Percentiles rank a stretch among this genome's conserved stretches.
Evolutionary conservation across 2,113 vertebrate species (phyloP).

Genomic region (Nothocercus nigrocapillus): DNA sequence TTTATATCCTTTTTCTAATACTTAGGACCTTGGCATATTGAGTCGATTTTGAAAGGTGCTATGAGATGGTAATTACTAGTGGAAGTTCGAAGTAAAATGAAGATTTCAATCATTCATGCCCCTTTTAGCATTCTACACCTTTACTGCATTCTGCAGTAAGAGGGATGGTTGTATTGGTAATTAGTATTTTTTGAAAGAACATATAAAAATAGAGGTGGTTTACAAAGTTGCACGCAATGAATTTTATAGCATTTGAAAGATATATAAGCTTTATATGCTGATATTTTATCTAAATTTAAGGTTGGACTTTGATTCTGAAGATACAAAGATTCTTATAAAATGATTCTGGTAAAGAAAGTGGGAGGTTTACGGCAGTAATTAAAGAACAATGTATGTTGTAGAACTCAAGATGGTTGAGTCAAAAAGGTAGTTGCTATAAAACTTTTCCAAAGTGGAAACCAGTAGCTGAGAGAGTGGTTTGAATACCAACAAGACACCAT

Average conservation of each 20-base stretch:
- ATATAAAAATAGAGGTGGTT: neutral
- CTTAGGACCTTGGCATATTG: neutral
- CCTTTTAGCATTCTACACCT: too few species aligned
- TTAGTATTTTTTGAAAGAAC: neutral
- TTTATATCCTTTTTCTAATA: neutral
- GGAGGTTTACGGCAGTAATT: neutral
- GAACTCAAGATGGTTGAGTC: neutral
- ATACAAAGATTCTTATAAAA: neutral
- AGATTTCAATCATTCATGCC: neutral
- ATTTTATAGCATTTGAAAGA: neutral
- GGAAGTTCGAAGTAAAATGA: slow-evolving; percentile 37
- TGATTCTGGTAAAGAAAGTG: neutral
- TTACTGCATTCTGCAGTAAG: neutral
- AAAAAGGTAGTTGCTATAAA: neutral
- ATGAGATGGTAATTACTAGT: slow-evolving; percentile 28
- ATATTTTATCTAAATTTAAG: neutral
- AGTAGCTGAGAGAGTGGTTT: neutral
- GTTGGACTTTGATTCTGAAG: neutral
- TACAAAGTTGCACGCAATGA: neutral
- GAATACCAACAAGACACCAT: fast-evolving
- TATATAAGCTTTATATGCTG: neutral
- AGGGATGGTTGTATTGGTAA: neutral
- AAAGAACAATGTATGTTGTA: neutral
- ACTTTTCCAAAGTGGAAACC: neutral
- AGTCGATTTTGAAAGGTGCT: slow-evolving; percentile 36